Conservation (phyloP, 1,140 invertebrate species). For the Pectinophora gossypiella region DNA sequence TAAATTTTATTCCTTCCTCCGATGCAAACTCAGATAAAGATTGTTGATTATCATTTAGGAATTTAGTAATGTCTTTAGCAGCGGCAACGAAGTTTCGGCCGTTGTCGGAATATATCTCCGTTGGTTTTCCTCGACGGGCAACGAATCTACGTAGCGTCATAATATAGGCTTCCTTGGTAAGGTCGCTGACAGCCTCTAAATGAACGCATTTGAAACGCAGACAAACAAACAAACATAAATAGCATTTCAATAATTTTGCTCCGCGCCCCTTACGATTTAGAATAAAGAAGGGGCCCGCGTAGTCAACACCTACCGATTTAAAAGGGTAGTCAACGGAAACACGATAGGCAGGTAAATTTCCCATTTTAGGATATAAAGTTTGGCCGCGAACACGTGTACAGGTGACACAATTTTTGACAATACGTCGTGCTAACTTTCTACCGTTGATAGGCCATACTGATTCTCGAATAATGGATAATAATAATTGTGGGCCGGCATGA, state of each 20-base stretch:
- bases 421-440: not conserved
- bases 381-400: not conserved
- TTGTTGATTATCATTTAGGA: slow-evolving; percentile 1
- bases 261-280: not conserved
- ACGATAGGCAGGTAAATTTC: not conserved
- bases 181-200: slow-evolving; percentile 22
- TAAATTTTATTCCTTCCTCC: slow-evolving; percentile 3
- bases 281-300: not conserved
- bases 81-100: slow-evolving; percentile 9
- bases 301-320: not conserved
- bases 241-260: slow-evolving; percentile 2
- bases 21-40: slow-evolving; percentile 5
- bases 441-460: not conserved
- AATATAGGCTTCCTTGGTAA: slow-evolving; percentile 28
- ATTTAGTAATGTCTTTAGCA: slow-evolving; percentile 2
- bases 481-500: not conserved
- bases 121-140: slow-evolving; percentile 4
- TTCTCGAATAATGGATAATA: not conserved
- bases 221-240: slow-evolving; percentile 31
- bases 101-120: slow-evolving; percentile 10
- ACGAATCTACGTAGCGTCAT: slow-evolving; percentile 10
- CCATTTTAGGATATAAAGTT: slow-evolving; percentile 2
- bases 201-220: slow-evolving; percentile 27
- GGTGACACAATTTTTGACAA: not conserved
- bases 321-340: not conserved